Evolutionary conservation across 2,888 invertebrate genomes (phyloP).

Genomic region (Napeogenes inachia): DNA sequence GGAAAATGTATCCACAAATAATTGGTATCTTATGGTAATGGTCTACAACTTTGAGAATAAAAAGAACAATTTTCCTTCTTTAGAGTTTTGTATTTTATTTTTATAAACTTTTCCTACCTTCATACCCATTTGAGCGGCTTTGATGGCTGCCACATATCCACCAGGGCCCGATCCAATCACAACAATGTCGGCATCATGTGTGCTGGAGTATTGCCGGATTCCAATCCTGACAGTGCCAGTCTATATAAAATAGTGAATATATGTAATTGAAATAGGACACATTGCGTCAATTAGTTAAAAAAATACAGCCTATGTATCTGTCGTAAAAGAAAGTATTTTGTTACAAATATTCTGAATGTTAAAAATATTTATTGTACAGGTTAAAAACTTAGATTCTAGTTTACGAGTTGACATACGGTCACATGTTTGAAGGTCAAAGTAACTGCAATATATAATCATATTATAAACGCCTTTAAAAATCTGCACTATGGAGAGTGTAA

Average conservation of each 20-base stretch:
- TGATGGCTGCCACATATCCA: conserved; percentile 99
- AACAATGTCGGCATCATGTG: conserved; percentile 93
- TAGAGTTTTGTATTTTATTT: not conserved
- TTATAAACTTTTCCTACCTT: conserved; percentile 79
- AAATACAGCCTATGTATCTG: too few relatives aligned
- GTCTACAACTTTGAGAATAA: too few relatives aligned
- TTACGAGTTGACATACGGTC: conserved; percentile 46
- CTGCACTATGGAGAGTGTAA: not conserved
- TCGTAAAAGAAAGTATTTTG: too few relatives aligned
- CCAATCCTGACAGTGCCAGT: conserved; percentile 52
- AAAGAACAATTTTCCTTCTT: too few relatives aligned
- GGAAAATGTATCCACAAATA: not conserved
- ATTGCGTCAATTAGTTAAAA: too few relatives aligned
- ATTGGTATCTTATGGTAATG: too few relatives aligned
- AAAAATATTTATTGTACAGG: not conserved
- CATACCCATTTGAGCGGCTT: conserved; percentile 98
- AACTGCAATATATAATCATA: conserved; percentile 17
- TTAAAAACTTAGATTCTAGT: not conserved
- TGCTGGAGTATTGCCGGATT: conserved; percentile 81
- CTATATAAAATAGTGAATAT: conserved; percentile 37
- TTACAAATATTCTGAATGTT: not conserved
- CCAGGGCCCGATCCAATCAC: conserved; percentile 99
- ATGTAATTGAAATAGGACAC: not conserved
- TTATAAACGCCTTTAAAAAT: not conserved
- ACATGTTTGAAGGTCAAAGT: conserved; percentile 67